These are phyloP conservation scores for Euzophera pinguis DNA, from an alignment of 2,888 invertebrate genomes.

Conservation along the genomic window DNA sequence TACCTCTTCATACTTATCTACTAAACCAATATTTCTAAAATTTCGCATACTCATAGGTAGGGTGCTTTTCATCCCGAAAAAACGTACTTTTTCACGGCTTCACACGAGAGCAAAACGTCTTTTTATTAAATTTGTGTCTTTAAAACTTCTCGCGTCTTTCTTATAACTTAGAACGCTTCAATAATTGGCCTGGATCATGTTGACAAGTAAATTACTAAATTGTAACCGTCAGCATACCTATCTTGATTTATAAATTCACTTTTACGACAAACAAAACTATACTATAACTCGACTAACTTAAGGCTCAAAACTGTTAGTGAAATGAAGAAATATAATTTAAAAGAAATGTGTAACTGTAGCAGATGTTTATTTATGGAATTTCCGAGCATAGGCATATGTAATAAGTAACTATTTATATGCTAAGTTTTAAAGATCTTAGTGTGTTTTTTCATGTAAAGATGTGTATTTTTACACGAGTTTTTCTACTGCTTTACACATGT, in stretches of 20 bases:
- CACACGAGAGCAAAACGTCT: no score
- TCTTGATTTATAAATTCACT: conserved; percentile 48
- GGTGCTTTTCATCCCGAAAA: no score
- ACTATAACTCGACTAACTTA: conserved; percentile 22
- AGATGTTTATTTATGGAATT: conserved; percentile 40
- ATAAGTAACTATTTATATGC: no score
- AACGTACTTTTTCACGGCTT: no score
- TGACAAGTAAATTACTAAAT: conserved; percentile 68
- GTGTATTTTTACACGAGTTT: no score
- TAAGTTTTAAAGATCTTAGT: no score
- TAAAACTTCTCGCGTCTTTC: conserved; percentile 5
- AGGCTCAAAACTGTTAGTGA: conserved; percentile 1
- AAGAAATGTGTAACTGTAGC: conserved; percentile 49
- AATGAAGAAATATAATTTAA: conserved; percentile 20
- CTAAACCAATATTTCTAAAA: no score
- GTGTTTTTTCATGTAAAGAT: no score
- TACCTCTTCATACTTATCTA: no score
- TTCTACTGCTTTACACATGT: no score
- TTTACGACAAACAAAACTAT: conserved; percentile 24
- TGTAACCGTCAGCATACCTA: conserved; percentile 55
- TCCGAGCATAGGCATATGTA: conserved; percentile 20
- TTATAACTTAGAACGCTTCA: conserved; percentile 27
- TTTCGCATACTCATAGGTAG: no score
- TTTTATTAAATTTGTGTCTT: no score
- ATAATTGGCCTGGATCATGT: conserved; percentile 59